These are phyloP conservation scores for Reinhardtius hippoglossoides DNA, from an alignment of 2,113 vertebrate species.

Conservation along the genomic window DNA sequence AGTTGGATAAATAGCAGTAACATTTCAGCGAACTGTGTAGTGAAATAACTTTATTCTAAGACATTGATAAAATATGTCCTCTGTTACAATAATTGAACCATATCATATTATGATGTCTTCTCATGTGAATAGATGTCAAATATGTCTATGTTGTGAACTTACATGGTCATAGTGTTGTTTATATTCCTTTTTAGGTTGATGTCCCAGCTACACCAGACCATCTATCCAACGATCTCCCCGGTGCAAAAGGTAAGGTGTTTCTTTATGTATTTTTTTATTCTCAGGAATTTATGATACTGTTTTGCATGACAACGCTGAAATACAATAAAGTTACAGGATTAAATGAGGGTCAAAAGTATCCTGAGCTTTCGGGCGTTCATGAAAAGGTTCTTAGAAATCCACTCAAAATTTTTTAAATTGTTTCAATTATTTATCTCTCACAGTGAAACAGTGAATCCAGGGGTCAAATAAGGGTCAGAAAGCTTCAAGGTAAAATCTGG, in stretches of 20 bases:
- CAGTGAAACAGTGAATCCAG: too few relatives aligned
- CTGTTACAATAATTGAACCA: conserved; percentile 61
- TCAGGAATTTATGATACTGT: not conserved
- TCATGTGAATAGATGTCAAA: conserved; percentile 1
- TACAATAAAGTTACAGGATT: not conserved
- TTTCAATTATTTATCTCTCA: too few relatives aligned
- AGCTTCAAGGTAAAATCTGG: too few relatives aligned
- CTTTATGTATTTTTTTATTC: not conserved
- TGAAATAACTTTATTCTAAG: conserved; percentile 76
- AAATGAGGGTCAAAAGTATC: not conserved
- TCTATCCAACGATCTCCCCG: conserved; percentile 20
- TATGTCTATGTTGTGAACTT: conserved; percentile 10
- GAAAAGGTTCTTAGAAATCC: not conserved
- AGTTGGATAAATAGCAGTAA: conserved; percentile 80
- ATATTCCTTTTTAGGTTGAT: conserved; percentile 67
- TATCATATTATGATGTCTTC: conserved; percentile 49
- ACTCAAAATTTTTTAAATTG: too few relatives aligned
- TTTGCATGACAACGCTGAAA: not conserved
- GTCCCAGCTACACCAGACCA: conserved; percentile 11
- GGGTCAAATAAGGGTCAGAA: not conserved
- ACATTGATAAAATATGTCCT: conserved; percentile 70
- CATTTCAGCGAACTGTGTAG: conserved; percentile 68
- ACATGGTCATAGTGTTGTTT: conserved; percentile 44
- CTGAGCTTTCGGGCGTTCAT: not conserved
- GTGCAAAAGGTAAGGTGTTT: conserved; percentile 56